phyloP scores from a whole-genome alignment of 1,140 invertebrate species.

The Delia radicum region DNA sequence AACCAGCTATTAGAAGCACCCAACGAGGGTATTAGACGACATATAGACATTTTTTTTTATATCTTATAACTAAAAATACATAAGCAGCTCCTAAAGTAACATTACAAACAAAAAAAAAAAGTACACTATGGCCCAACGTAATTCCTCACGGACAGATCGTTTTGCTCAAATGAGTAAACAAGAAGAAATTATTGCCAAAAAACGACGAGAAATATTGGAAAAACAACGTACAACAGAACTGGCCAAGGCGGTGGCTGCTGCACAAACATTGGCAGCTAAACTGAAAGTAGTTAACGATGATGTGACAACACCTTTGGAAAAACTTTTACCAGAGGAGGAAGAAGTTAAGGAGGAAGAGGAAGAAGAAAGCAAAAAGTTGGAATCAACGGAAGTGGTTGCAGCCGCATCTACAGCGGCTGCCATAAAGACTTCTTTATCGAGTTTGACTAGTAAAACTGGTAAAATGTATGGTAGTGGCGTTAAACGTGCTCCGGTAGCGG shows the following conservation, averaged over 20 bases:
- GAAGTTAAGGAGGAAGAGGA: not conserved
- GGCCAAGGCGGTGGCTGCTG: conserved; percentile 56
- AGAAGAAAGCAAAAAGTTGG: conserved; percentile 32
- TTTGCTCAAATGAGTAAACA: conserved; percentile 64
- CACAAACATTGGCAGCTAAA: conserved; percentile 45
- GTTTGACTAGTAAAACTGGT: conserved; percentile 47
- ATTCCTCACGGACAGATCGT: conserved; percentile 44
- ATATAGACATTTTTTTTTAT: not conserved
- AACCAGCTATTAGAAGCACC: too few species aligned
- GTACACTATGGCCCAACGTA: conserved; percentile 45
- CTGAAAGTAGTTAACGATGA: conserved; percentile 29
- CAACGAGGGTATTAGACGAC: too few species aligned
- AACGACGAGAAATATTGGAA: conserved; percentile 70
- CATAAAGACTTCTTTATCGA: conserved; percentile 7
- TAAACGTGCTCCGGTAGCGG: conserved; percentile 37
- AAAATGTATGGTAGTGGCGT: conserved; percentile 47
- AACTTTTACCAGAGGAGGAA: not conserved
- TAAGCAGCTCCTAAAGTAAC: too few species aligned
- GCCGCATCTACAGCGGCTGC: too few species aligned
- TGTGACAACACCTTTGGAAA: not conserved
- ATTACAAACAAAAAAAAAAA: not conserved
- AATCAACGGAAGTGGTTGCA: conserved; percentile 7
- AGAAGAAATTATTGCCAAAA: conserved; percentile 74
- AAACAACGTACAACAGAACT: conserved; percentile 63
- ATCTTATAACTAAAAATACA: not conserved